Percentiles rank a stretch among this genome's conserved stretches.
These are phyloP conservation scores for Catamblyrhynchus diadema DNA, from an alignment of 2,797 vertebrate species.

Conservation along the genomic window DNA sequence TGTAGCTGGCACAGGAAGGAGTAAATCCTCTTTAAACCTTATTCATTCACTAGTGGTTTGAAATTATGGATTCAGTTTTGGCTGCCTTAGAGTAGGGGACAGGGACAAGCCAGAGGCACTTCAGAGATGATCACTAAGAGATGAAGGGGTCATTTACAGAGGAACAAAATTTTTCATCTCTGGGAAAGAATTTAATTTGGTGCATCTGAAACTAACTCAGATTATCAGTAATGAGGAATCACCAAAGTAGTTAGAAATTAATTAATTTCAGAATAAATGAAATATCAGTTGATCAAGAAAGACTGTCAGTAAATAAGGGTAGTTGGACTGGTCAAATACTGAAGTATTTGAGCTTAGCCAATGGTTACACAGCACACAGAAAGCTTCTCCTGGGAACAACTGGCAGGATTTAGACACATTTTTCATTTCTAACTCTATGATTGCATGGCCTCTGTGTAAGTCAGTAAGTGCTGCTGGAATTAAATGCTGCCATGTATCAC, in stretches of 20 bases:
- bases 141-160: neutral
- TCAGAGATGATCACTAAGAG: neutral
- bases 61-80: neutral
- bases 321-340: neutral
- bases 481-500: neutral
- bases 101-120: neutral
- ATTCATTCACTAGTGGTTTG: neutral
- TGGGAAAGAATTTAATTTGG: neutral
- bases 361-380: neutral
- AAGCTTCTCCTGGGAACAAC: neutral
- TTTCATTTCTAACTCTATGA: neutral
- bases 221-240: neutral
- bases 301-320: neutral
- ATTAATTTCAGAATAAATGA: neutral
- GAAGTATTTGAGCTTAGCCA: neutral
- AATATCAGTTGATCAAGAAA: neutral
- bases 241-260: neutral
- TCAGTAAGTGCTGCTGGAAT: neutral
- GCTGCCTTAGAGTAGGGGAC: neutral
- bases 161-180: neutral
- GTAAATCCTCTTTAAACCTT: neutral
- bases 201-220: neutral
- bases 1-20: neutral
- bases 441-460: neutral
- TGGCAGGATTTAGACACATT: neutral